Percentiles rank a stretch among this genome's conserved stretches.
Evolutionary conservation across 2,113 vertebrate species (phyloP).

Genomic region (Tichodroma muraria): DNA sequence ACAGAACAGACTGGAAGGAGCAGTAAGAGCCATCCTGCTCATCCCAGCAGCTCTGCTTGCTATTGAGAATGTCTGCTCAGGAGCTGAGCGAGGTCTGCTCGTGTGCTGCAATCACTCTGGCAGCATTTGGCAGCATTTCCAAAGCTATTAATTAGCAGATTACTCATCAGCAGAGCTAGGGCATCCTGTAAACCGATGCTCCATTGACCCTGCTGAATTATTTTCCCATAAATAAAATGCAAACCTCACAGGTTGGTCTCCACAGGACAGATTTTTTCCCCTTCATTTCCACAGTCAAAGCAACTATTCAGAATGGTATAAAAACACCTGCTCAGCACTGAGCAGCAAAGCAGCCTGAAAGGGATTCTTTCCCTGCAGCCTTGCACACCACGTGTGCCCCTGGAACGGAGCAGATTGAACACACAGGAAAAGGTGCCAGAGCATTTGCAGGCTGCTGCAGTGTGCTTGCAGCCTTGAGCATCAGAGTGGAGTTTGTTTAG

Average conservation of each 20-base stretch:
- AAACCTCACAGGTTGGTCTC: not conserved
- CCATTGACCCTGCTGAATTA: not conserved
- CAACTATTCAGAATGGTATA: not conserved
- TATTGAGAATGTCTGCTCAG: not conserved
- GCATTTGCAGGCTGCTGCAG: not conserved
- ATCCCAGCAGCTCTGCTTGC: not conserved
- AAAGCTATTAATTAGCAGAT: constrained; percentile 49
- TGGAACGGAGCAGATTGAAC: not conserved
- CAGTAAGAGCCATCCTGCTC: not conserved
- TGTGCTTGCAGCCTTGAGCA: not conserved
- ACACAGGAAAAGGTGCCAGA: not conserved
- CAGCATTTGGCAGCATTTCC: constrained; percentile 13
- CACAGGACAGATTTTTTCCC: not conserved
- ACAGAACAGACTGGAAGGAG: not conserved
- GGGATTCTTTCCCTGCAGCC: not conserved
- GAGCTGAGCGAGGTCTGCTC: not conserved
- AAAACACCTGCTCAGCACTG: not conserved
- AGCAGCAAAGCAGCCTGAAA: not conserved
- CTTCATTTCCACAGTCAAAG: not conserved
- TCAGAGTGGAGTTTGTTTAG: not conserved
- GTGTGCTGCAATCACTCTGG: not conserved
- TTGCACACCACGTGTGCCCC: not conserved
- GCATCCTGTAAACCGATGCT: constrained; percentile 3
- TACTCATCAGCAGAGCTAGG: not conserved
- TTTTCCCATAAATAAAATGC: constrained; percentile 15